These are phyloP conservation scores for Hypercompe scribonia DNA, from an alignment of 2,888 invertebrate species.

Conservation along the genomic window DNA sequence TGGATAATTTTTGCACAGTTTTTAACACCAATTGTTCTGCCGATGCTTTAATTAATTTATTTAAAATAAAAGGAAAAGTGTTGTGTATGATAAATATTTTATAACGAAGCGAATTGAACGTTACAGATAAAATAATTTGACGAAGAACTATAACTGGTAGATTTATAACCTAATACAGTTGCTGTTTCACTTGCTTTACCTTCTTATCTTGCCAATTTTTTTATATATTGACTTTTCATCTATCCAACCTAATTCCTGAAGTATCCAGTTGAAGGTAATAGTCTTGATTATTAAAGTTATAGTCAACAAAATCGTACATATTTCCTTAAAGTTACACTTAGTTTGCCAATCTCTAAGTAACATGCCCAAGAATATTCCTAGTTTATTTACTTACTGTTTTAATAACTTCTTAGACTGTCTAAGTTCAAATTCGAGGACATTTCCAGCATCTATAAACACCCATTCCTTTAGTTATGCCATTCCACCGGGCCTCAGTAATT, in stretches of 20 bases:
- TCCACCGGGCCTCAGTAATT: slow-evolving; percentile 17
- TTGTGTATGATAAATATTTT: background rate
- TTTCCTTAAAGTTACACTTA: background rate
- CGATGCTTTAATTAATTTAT: background rate
- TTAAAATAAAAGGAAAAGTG: background rate
- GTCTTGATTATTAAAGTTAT: background rate
- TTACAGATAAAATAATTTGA: background rate
- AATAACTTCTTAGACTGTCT: slow-evolving; percentile 1
- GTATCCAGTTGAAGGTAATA: background rate
- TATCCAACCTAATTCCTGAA: background rate
- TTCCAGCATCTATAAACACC: slow-evolving; percentile 1
- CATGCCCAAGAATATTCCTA: background rate
- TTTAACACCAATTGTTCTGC: background rate
- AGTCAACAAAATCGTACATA: background rate
- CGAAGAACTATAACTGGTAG: too few relatives aligned
- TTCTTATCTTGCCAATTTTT: too few relatives aligned
- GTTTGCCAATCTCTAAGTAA: background rate
- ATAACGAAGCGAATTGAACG: background rate
- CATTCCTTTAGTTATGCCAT: slow-evolving; percentile 13
- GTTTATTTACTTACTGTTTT: background rate
- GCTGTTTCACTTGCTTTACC: too few relatives aligned
- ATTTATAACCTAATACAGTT: too few relatives aligned
- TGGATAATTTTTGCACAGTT: background rate
- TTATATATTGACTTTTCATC: background rate
- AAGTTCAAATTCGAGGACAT: slow-evolving; percentile 3